Conservation (phyloP, 2,113 vertebrate species). For the Odobenus rosmarus region DNA sequence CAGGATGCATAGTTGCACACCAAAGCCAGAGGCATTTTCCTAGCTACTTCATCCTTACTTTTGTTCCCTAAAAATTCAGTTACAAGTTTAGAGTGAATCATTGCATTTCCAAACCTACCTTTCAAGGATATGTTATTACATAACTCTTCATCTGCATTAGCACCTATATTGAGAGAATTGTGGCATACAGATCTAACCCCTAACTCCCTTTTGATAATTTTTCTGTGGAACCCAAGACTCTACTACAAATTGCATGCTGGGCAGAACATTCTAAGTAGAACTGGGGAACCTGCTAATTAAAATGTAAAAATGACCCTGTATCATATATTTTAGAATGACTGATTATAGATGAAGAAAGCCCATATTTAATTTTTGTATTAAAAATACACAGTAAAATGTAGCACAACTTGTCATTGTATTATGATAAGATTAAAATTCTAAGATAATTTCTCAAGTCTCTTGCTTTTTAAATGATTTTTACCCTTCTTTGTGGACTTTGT, state of each 20-base stretch:
- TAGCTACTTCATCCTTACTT: background rate
- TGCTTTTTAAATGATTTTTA: background rate
- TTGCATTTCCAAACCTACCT: background rate
- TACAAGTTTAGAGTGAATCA: background rate
- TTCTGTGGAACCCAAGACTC: background rate
- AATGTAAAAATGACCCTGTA: background rate
- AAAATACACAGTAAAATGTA: background rate
- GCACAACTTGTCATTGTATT: background rate
- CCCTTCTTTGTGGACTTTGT: background rate
- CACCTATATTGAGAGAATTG: background rate
- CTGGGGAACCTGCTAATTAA: background rate
- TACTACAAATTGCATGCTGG: background rate
- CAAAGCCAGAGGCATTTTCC: background rate
- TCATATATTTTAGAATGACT: background rate
- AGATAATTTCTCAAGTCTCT: background rate
- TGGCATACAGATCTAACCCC: too few relatives aligned
- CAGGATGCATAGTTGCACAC: background rate
- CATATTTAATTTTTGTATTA: background rate
- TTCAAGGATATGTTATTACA: background rate
- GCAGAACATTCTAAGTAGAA: background rate
- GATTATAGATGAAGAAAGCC: background rate
- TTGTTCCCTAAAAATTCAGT: background rate
- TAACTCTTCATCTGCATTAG: background rate
- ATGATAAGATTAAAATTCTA: slow-evolving; percentile 17
- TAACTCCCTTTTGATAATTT: background rate